These are phyloP conservation scores for Paramuricea clavata DNA, from an alignment of 92 coral and sea anemone genomes.

Conservation along the genomic window DNA sequence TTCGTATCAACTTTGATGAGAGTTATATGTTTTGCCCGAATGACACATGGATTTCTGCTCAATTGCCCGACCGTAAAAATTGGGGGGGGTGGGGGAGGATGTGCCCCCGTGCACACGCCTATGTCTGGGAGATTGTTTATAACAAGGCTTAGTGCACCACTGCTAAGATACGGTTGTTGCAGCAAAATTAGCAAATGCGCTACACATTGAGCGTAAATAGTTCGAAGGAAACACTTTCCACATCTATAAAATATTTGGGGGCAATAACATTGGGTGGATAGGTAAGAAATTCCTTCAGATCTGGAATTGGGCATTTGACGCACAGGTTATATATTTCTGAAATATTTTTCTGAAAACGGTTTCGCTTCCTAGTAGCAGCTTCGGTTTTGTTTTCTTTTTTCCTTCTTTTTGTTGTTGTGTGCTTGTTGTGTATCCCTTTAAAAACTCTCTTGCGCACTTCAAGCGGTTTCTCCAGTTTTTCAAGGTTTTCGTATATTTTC, in stretches of 20 bases:
- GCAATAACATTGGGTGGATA: constrained; percentile 10
- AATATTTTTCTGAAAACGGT: constrained; percentile 18
- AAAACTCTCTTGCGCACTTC: not conserved
- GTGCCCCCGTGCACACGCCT: too few relatives aligned
- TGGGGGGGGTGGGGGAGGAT: too few relatives aligned
- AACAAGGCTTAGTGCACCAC: constrained; percentile 41
- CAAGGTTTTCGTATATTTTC: not conserved
- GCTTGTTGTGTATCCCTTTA: not conserved
- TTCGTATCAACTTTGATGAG: too few relatives aligned
- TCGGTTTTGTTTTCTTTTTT: too few relatives aligned
- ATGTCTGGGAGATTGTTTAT: too few relatives aligned
- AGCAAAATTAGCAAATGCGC: constrained; percentile 54
- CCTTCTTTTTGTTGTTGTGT: too few relatives aligned
- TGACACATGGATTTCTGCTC: too few relatives aligned
- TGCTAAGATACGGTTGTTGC: constrained; percentile 27
- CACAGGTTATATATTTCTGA: constrained; percentile 1
- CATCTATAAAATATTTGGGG: constrained; percentile 29
- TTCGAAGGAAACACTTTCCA: constrained; percentile 21
- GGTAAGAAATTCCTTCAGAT: too few relatives aligned
- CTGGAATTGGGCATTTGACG: constrained; percentile 33
- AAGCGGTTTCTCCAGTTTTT: not conserved
- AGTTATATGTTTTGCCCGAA: too few relatives aligned
- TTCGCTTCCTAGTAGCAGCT: too few relatives aligned
- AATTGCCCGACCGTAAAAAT: too few relatives aligned
- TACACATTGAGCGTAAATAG: constrained; percentile 33